Conservation (phyloP, 2,888 invertebrate genomes). For the Eupithecia inturbata region DNA sequence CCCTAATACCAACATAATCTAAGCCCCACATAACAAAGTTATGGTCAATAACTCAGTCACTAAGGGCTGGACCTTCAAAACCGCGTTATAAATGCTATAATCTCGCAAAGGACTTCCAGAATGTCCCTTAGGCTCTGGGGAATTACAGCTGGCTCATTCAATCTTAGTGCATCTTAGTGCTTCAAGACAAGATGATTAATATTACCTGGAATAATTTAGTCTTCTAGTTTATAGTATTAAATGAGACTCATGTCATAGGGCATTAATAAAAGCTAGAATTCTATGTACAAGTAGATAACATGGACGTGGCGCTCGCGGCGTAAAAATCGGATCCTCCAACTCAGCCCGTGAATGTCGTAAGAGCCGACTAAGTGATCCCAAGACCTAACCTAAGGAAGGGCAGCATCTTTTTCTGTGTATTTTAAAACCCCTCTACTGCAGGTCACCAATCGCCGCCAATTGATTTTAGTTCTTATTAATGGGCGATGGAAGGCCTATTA, state of each 20-base stretch:
- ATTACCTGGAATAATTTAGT: neutral
- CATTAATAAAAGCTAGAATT: neutral
- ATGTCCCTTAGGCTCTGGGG: conserved; percentile 16
- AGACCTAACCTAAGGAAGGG: too few relatives aligned
- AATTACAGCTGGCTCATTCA: conserved; percentile 14
- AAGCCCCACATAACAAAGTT: conserved; percentile 27
- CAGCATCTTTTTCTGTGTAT: too few relatives aligned
- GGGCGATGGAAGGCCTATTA: too few relatives aligned
- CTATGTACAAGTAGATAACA: neutral
- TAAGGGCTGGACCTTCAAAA: conserved; percentile 13
- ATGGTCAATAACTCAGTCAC: conserved; percentile 25
- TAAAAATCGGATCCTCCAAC: too few relatives aligned
- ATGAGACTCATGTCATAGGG: neutral
- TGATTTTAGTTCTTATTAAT: too few relatives aligned
- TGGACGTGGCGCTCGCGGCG: too few relatives aligned
- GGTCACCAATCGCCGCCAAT: too few relatives aligned
- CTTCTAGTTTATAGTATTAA: neutral
- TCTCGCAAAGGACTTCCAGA: conserved; percentile 25
- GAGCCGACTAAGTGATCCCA: too few relatives aligned
- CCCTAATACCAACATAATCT: conserved; percentile 16
- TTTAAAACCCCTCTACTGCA: too few relatives aligned
- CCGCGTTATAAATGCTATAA: conserved; percentile 30
- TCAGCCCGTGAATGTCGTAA: too few relatives aligned
- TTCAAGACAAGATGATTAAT: neutral
- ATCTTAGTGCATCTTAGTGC: neutral